phyloP scores from a whole-genome alignment of 2,113 vertebrate species.

The Paracanthobrama guichenoti region DNA sequence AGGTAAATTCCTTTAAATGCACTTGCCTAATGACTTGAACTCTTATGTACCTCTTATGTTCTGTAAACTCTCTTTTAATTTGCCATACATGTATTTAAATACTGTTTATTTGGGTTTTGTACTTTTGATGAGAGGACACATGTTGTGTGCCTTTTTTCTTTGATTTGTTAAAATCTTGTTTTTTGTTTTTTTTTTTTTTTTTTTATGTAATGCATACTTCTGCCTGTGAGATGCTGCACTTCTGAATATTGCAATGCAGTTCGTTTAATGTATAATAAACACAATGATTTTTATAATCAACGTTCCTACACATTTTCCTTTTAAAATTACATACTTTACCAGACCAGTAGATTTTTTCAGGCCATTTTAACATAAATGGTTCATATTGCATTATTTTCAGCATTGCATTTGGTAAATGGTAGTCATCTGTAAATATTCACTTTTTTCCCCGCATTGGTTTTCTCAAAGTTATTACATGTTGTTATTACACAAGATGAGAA shows the following conservation, averaged over 20 bases:
- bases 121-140: not conserved
- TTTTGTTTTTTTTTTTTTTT: not conserved
- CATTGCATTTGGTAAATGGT: too few relatives aligned
- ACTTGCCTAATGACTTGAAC: slow-evolving; percentile 44
- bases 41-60: not conserved
- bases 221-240: slow-evolving; percentile 16
- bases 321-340: too few relatives aligned
- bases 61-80: not conserved
- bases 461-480: too few relatives aligned
- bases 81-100: slow-evolving; percentile 16
- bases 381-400: too few relatives aligned
- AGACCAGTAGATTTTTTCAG: too few relatives aligned
- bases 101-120: slow-evolving; percentile 14
- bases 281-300: not conserved
- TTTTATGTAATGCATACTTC: not conserved
- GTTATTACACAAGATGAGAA: too few relatives aligned
- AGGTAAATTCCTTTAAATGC: not conserved
- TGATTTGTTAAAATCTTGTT: not conserved
- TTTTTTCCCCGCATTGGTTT: too few relatives aligned
- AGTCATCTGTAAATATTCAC: not conserved
- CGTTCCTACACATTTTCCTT: too few relatives aligned
- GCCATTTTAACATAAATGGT: too few relatives aligned
- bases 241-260: slow-evolving; percentile 27
- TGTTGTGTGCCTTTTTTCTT: not conserved
- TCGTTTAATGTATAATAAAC: slow-evolving; percentile 39